Evolutionary conservation across 2,113 vertebrate genomes (phyloP).

Genomic region (Pelvicachromis taeniatus): DNA sequence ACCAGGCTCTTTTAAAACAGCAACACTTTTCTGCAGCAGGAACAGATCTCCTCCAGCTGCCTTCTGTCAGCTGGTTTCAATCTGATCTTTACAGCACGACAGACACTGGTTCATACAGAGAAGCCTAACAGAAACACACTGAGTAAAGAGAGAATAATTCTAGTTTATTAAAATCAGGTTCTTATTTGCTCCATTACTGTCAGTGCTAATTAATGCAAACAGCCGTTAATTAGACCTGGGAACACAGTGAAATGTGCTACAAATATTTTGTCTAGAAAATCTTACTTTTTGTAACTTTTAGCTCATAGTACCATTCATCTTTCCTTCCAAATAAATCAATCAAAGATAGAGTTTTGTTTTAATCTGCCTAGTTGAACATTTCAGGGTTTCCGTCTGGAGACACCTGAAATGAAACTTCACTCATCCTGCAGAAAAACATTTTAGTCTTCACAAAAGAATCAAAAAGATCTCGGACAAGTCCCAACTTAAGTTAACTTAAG

Average conservation of each 20-base stretch:
- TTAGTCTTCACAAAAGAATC: neutral
- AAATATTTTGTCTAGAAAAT: neutral
- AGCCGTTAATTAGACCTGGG: neutral
- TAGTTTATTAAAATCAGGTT: neutral
- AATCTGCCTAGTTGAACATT: neutral
- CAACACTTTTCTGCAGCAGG: neutral
- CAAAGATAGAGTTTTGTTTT: neutral
- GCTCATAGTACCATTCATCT: neutral
- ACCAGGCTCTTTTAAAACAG: neutral
- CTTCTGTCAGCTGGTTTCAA: neutral
- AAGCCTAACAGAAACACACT: neutral
- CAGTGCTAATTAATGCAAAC: neutral
- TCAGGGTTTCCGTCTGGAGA: neutral
- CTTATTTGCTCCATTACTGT: neutral
- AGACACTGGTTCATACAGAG: neutral
- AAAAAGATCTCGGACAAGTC: neutral
- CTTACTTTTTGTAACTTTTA: neutral
- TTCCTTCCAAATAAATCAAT: neutral
- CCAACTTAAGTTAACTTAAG: too few relatives aligned
- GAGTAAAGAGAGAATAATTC: neutral
- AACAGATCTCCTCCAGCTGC: neutral
- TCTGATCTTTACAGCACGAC: neutral
- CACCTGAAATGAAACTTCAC: neutral
- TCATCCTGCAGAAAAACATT: neutral
- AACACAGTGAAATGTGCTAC: neutral